Evolutionary conservation across 2,113 vertebrate species (phyloP).

Genomic region (Neolamprologus kungweensis): DNA sequence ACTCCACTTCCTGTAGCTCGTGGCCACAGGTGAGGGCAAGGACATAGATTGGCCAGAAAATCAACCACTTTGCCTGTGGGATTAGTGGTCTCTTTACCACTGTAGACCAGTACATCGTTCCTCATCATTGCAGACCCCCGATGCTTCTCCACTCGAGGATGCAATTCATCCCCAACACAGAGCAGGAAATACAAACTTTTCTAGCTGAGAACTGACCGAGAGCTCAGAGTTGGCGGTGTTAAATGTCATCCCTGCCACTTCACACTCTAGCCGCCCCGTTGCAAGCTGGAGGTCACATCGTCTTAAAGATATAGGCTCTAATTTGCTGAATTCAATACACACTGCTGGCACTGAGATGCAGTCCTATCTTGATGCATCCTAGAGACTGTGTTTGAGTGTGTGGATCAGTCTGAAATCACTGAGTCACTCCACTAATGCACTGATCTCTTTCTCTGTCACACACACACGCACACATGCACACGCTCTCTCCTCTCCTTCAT

Average conservation of each 20-base stretch:
- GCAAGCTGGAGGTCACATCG: neutral
- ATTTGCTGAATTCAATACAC: neutral
- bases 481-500: neutral
- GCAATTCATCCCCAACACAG: neutral
- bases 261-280: neutral
- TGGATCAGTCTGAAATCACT: conserved; percentile 16
- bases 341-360: neutral
- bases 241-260: neutral
- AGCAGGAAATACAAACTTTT: neutral
- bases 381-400: neutral
- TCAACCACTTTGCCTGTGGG: neutral
- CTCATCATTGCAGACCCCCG: neutral
- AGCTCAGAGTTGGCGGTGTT: neutral
- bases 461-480: neutral
- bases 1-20: neutral
- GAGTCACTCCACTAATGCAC: conserved; percentile 49
- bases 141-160: neutral
- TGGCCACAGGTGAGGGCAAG: neutral
- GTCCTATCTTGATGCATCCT: neutral
- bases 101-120: neutral
- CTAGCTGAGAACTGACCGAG: neutral
- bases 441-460: neutral
- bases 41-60: neutral
- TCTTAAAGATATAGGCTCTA: neutral
- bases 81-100: neutral